phyloP scores from a whole-genome alignment of 1,140 invertebrate genomes.

The Dendrolimus punctatus region DNA sequence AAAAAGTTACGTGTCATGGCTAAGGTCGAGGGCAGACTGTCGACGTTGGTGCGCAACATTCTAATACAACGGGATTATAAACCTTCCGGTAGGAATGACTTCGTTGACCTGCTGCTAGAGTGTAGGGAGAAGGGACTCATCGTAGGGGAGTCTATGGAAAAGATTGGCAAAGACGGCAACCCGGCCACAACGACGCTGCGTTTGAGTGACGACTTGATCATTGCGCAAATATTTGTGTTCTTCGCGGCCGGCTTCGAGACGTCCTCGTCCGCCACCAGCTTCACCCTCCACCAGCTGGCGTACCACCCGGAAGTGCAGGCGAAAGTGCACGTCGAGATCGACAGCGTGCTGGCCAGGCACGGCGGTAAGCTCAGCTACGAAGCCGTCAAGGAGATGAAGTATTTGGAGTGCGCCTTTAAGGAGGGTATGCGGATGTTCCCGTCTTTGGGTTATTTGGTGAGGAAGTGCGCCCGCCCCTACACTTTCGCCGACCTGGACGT shows the following conservation, averaged over 20 bases:
- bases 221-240: slow-evolving; percentile 72
- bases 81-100: slow-evolving; percentile 59
- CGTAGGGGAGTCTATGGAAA: slow-evolving; percentile 48
- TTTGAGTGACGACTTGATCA: slow-evolving; percentile 31
- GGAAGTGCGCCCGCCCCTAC: slow-evolving; percentile 51
- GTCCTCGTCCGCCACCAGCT: slow-evolving; percentile 69
- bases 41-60: slow-evolving; percentile 17
- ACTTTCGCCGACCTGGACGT: slow-evolving; percentile 49
- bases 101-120: slow-evolving; percentile 71
- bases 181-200: slow-evolving; percentile 18
- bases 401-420: slow-evolving; percentile 44
- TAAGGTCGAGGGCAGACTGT: slow-evolving; percentile 17
- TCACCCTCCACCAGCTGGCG: slow-evolving; percentile 69
- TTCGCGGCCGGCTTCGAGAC: slow-evolving; percentile 75
- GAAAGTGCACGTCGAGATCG: slow-evolving; percentile 71
- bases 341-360: slow-evolving; percentile 42
- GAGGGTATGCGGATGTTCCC: slow-evolving; percentile 69
- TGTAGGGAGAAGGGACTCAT: slow-evolving; percentile 48
- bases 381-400: slow-evolving; percentile 52
- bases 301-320: slow-evolving; percentile 73
- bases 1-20: too few relatives aligned
- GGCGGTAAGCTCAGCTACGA: slow-evolving; percentile 49
- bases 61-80: slow-evolving; percentile 21
- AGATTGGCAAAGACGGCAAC: slow-evolving; percentile 35
- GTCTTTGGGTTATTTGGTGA: slow-evolving; percentile 47